Evolutionary conservation across 1,140 invertebrate genomes (phyloP), one percentile per base, ranked within the genome.

Genomic region (Andrena cerasifolii): DNA sequence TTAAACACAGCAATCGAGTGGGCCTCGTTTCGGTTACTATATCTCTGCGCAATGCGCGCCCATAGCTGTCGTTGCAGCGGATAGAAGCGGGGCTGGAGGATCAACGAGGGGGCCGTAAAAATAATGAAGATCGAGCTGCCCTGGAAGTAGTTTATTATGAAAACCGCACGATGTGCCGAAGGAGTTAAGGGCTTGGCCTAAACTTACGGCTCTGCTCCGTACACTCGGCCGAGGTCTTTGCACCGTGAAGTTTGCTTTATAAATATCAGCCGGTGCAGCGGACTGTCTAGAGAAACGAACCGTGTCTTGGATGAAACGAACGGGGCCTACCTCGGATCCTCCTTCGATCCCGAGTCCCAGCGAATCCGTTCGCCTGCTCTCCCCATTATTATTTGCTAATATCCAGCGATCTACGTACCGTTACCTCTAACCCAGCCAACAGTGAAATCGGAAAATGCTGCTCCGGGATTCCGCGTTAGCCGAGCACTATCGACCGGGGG

Each of bases 231-330:
- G 63, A 54, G 78, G 78, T 79, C 78, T 75, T 79, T 76, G 76
- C 75, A 73, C 83, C 80, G 61, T 71, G 75, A 80, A 80, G 86
- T 87, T 89, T 87, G 85, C 84, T 86, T 86, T 87, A 76, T 85
- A 87, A 88, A 88, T 84, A 88, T 68, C 80, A 40, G 70, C 68
- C 77, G 67, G 65, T 58, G 59, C 80, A 43, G 62, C 43, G 45
- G 62, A 79, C 72, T 81, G 80, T 78, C 81, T 78, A 86, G 80
- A 80, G 80, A 86, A 86, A 83, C 78, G 67, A 77, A 78, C 79
- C 82, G 72, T 63, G 61, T 61, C 61, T 66, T 45, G 71, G 61
- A 75, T 75, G 51, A 56, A 79, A 66, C 40, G 73, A 75, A 66
- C 78, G 28, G 31, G n/a, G 47, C 36, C 56, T 43, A 31, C 40